These are phyloP conservation scores for Clanis bilineata DNA, from an alignment of 2,888 invertebrate species.

Conservation along the genomic window DNA sequence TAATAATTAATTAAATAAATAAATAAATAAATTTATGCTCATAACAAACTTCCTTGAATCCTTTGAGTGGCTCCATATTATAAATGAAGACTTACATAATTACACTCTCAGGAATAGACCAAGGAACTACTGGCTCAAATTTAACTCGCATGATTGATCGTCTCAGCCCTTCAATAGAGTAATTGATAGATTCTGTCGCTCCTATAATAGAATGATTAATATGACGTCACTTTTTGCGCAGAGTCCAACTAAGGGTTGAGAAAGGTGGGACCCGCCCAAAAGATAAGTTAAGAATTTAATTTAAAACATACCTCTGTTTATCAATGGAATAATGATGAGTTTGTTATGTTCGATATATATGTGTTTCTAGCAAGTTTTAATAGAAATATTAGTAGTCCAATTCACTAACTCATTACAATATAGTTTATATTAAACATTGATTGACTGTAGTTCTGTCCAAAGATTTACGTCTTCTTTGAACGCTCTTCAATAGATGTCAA, in stretches of 20 bases:
- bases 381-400: too few relatives aligned
- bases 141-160: conserved; percentile 14
- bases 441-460: too few relatives aligned
- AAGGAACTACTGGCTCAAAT: conserved; percentile 7
- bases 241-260: not conserved
- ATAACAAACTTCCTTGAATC: not conserved
- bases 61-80: not conserved
- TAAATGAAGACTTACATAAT: not conserved
- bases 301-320: not conserved
- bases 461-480: too few relatives aligned
- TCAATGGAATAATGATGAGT: not conserved
- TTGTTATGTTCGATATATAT: too few relatives aligned
- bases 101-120: not conserved
- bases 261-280: not conserved
- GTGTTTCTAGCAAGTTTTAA: too few relatives aligned
- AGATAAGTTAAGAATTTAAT: not conserved
- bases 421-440: too few relatives aligned
- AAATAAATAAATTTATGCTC: not conserved
- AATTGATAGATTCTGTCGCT: conserved; percentile 20
- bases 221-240: conserved; percentile 12
- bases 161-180: conserved; percentile 12
- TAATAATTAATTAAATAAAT: too few relatives aligned
- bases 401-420: too few relatives aligned
- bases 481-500: too few relatives aligned
- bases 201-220: conserved; percentile 19